phyloP scores from a whole-genome alignment of 2,113 vertebrate species.

The Leptodactylus fuscus region DNA sequence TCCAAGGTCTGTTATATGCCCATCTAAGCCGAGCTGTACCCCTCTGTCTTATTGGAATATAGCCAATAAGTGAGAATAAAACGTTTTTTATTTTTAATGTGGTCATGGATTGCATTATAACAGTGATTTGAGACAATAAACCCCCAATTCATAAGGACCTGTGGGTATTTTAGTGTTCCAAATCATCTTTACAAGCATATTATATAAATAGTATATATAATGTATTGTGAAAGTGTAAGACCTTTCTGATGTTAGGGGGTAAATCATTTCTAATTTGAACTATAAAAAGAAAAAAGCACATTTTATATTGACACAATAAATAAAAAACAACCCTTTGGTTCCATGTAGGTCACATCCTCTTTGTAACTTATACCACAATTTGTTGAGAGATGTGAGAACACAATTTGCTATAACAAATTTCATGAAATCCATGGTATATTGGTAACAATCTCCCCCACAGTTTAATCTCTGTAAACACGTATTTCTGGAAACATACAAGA shows the following conservation, averaged over 20 bases:
- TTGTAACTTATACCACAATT: neutral
- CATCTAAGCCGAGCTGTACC: too few species aligned
- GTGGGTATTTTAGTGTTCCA: too few species aligned
- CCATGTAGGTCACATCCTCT: neutral
- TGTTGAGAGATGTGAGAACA: neutral
- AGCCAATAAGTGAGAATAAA: too few species aligned
- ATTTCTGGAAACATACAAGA: slow-evolving; percentile 62
- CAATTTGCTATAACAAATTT: neutral
- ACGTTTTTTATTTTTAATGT: too few species aligned
- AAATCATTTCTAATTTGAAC: neutral
- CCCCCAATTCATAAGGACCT: too few species aligned
- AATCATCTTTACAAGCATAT: too few species aligned
- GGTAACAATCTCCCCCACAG: neutral
- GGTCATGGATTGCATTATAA: too few species aligned
- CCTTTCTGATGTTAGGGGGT: neutral
- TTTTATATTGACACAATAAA: neutral
- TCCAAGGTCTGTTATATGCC: too few species aligned
- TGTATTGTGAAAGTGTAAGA: neutral
- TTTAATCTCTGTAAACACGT: slow-evolving; percentile 45
- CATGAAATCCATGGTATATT: neutral
- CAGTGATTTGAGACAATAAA: too few species aligned
- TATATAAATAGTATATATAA: neutral
- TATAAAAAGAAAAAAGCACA: neutral
- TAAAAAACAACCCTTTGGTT: neutral
- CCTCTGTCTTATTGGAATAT: too few species aligned